Evolutionary conservation across 2,888 invertebrate species (phyloP), one percentile per base, ranked within the genome.

Genomic region (Leptinotarsa haldemani): DNA sequence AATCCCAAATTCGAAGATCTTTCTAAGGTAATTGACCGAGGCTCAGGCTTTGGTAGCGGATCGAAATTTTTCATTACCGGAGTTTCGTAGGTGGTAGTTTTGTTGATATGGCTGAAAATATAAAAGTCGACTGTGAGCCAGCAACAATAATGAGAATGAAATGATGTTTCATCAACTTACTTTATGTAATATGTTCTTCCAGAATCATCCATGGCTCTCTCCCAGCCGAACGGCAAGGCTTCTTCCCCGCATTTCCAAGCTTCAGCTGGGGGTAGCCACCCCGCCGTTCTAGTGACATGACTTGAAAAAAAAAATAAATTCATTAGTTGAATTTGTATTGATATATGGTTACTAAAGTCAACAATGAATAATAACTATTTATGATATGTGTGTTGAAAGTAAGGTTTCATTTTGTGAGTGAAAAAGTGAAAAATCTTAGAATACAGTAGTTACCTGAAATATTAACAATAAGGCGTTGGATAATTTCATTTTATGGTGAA

Each of bases 81-180:
- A 67, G 96, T 95, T 85, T 96, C 95, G 86, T 96, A 95, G 0
- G 96, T 96, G 0, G 97, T 96, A n/a, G 95, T 95, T 88, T 95
- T 95, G 87, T 95, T 95, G 77, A 94, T 89, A 84, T 94, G 94
- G 83, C 94, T 94, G 88, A 5, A 87, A 87, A 70, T 79, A 40
- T 40, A 0, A 40, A 40, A 2, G 9, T 40, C 40, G 1, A 40
- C 9, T 0, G 40, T 40, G 9, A 40, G 2, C 9, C 9, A 40
- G 40, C 40, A 7, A 40, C 2, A 40, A 40, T 40, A 1, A 9
- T 40, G 40, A 2, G 9, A 9, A 40, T 40, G 2, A 40, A 40
- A 9, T 30, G 30, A 30, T 0, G 30, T 7, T 30, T 30, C 48
- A 47, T 1, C 9, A 70, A 89, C 92, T 91, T 83, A 94, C 94